Percentiles rank a stretch among this genome's conserved stretches.
Conservation (phyloP, 2,113 vertebrate species). For the Halichoerus grypus region DNA sequence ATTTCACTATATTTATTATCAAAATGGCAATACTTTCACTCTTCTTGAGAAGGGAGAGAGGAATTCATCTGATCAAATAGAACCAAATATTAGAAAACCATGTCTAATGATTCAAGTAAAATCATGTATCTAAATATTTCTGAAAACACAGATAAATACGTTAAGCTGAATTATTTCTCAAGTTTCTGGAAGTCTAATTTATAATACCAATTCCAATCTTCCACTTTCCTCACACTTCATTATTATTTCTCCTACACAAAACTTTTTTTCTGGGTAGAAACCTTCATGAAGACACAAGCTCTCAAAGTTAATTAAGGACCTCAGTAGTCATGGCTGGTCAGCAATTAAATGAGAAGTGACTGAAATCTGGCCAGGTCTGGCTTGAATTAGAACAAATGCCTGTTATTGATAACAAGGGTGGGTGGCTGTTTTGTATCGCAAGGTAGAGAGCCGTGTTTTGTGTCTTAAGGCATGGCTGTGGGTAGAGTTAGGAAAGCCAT, state of each 20-base stretch:
- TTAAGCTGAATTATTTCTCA: slow-evolving; percentile 21
- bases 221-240: not conserved
- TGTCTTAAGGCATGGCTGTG: not conserved
- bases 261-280: not conserved
- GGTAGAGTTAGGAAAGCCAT: not conserved
- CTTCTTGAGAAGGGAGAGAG: not conserved
- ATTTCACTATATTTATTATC: not conserved
- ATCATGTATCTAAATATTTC: not conserved
- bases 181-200: slow-evolving; percentile 2
- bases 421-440: not conserved
- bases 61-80: not conserved
- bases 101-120: not conserved
- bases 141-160: not conserved
- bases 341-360: not conserved
- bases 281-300: not conserved
- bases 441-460: not conserved
- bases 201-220: not conserved
- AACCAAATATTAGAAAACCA: not conserved
- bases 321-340: not conserved
- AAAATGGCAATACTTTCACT: not conserved
- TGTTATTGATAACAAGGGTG: not conserved
- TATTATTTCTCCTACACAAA: not conserved
- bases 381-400: not conserved
- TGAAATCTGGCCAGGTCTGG: not conserved
- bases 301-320: not conserved